Evolutionary conservation across 2,797 vertebrate genomes (phyloP), one percentile per base, ranked within the genome.

Genomic region (Serranus cabrilla): DNA sequence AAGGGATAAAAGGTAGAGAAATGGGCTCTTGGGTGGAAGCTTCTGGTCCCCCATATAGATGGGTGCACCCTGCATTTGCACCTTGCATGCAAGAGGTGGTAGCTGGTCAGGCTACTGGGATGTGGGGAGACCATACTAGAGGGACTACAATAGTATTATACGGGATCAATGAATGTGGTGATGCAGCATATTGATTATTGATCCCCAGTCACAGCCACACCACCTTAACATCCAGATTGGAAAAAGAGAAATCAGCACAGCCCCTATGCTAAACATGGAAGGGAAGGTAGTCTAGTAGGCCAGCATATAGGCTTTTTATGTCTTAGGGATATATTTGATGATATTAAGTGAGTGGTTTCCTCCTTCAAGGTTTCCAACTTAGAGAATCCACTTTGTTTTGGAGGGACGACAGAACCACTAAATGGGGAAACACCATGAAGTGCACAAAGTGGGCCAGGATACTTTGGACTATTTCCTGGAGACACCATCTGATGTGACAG

Each of bases 31-130:
- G 45, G 68, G 49, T 78, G 83, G 62, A 64, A 14, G 82, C 37
- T 56, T 40, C 43, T 59, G 45, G 49, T 39, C 63, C 50, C 25
- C 43, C 46, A 11, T 54, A 7, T 11, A 46, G 51, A 52, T 34
- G 74, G 82, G 64, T 78, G 80, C 84, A 84, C 60, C 65, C 79
- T 71, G 63, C 76, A 75, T 87, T 78, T 83, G 82, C 91, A 91
- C 89, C 84, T 87, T 87, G 87, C 80, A 72, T 72, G 65, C 51
- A 71, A 40, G 80, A 76, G 62, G 72, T 74, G 61, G 50, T 60
- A 27, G 77, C 73, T 71, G 62, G 14, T 60, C 64, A 13, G 43
- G 43, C 43, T 70, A 14, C 52, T 71, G 74, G 54, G 76, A 69
- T 74, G 42, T 68, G 42, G 57, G n/a, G 65, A 54, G 57, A 60